Percentiles rank a stretch among this genome's conserved stretches.
Evolutionary conservation across 2,797 vertebrate species (phyloP).

Genomic region (Xiphorhynchus erythropygius): DNA sequence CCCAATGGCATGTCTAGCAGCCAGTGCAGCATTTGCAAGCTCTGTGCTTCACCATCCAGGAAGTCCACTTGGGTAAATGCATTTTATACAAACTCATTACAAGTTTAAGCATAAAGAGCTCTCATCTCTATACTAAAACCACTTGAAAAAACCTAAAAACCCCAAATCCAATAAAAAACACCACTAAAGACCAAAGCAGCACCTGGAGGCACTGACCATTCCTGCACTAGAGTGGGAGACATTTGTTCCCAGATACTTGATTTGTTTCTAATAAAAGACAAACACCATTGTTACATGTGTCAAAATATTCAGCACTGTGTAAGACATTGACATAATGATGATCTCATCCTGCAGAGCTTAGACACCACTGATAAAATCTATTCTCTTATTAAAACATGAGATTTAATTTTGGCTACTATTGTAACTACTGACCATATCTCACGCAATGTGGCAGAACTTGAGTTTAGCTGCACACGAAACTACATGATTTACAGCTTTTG

Average conservation of each 20-base stretch:
- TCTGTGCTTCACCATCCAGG: not conserved
- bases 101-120: constrained; percentile 3
- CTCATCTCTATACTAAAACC: not conserved
- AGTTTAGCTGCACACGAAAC: not conserved
- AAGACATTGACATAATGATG: not conserved
- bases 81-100: constrained; percentile 8
- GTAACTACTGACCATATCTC: not conserved
- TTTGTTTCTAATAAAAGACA: constrained; percentile 20
- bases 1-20: not conserved
- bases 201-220: not conserved
- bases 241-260: not conserved
- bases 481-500: not conserved
- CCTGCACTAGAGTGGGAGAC: not conserved
- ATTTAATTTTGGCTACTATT: not conserved
- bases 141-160: not conserved
- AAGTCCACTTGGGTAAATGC: not conserved
- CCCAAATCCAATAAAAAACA: not conserved
- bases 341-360: constrained; percentile 4
- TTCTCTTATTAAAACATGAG: not conserved
- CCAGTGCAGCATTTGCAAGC: not conserved
- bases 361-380: constrained; percentile 5
- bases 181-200: not conserved
- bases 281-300: not conserved
- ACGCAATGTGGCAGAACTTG: not conserved
- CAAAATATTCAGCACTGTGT: not conserved